Percentiles rank a stretch among this genome's conserved stretches.
Conservation (phyloP, 2,888 invertebrate genomes). For the Carterocephalus palaemon region DNA sequence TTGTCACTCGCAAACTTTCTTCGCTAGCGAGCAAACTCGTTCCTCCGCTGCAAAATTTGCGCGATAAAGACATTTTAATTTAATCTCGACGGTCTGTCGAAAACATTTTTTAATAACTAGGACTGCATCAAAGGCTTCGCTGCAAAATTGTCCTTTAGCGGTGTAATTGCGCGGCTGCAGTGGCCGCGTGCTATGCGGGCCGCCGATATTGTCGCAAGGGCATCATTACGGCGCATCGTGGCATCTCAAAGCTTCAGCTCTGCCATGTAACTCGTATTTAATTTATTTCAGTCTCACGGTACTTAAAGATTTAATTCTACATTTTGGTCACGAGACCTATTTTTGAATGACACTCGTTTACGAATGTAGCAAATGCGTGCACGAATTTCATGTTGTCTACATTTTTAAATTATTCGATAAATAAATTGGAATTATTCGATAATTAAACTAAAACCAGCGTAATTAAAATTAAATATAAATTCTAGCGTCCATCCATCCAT, state of each 20-base stretch:
- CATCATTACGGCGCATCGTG: background rate
- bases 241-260: background rate
- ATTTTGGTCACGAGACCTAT: too few species aligned
- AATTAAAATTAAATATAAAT: too few species aligned
- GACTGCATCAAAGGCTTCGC: constrained; percentile 14
- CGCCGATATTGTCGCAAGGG: background rate
- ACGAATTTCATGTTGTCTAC: too few species aligned
- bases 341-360: too few species aligned
- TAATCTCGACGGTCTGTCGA: constrained; percentile 8
- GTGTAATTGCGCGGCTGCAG: constrained; percentile 14
- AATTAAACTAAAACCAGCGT: too few species aligned
- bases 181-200: too few species aligned
- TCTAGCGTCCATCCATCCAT: too few species aligned
- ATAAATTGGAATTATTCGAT: too few species aligned
- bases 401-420: too few species aligned
- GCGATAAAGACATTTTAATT: constrained; percentile 14
- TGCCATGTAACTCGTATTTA: background rate
- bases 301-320: background rate
- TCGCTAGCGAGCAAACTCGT: constrained; percentile 1
- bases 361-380: too few species aligned
- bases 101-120: constrained; percentile 20
- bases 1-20: constrained; percentile 2
- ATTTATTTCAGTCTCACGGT: background rate
- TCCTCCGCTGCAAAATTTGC: background rate
- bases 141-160: constrained; percentile 12